Evolutionary conservation across 2,797 vertebrate species (phyloP).

Genomic region (Gallinago nigripennis): DNA sequence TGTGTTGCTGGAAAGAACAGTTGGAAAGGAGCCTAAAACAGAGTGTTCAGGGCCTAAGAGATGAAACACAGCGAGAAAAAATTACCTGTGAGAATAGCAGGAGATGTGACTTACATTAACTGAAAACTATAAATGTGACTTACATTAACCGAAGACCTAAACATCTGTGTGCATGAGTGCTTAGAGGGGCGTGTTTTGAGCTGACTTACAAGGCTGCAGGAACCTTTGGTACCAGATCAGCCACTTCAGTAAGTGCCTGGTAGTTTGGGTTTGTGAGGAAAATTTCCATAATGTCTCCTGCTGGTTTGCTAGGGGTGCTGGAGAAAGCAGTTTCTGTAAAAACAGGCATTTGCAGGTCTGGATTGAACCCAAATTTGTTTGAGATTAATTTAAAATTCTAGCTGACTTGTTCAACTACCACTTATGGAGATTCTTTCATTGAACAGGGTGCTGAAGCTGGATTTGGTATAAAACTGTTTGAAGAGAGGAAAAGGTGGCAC

Average conservation of each 20-base stretch:
- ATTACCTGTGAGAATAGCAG: constrained; percentile 40
- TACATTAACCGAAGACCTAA: constrained; percentile 27
- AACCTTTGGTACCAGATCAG: background rate
- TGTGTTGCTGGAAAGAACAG: constrained; percentile 41
- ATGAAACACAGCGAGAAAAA: constrained; percentile 33
- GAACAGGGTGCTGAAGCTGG: background rate
- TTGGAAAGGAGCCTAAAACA: constrained; percentile 36
- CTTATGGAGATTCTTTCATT: background rate
- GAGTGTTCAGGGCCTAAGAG: background rate
- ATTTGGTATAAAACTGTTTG: background rate
- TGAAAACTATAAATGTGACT: background rate
- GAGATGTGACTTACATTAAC: constrained; percentile 7
- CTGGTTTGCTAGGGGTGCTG: background rate
- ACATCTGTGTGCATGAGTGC: background rate
- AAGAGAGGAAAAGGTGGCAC: background rate
- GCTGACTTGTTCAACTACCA: background rate
- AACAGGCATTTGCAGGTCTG: background rate
- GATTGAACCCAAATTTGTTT: background rate
- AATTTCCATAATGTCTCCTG: background rate
- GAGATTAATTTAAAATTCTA: constrained; percentile 19
- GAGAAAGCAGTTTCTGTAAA: background rate
- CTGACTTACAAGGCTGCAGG: background rate
- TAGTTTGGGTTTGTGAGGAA: background rate
- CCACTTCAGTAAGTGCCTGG: background rate
- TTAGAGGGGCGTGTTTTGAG: background rate